These are phyloP conservation scores for Conger conger DNA, from an alignment of 2,113 vertebrate genomes.

Conservation along the genomic window DNA sequence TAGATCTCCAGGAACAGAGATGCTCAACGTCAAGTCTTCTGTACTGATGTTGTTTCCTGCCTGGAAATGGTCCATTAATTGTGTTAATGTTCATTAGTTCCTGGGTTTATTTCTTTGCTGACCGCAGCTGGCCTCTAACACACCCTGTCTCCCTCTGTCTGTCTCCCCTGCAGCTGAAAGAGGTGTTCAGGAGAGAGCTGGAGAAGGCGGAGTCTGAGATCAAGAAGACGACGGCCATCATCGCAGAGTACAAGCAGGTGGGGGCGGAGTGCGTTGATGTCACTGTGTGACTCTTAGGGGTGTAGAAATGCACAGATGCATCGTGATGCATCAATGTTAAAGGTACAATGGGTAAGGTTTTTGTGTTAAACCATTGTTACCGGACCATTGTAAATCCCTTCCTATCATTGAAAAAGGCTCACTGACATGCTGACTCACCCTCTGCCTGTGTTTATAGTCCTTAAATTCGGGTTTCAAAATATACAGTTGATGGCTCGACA, in stretches of 20 bases:
- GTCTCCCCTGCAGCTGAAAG: conserved; percentile 78
- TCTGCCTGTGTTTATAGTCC: too few species aligned
- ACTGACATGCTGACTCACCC: too few species aligned
- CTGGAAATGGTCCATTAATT: not conserved
- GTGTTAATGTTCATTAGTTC: not conserved
- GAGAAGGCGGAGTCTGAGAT: conserved; percentile 96
- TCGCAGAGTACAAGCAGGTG: conserved; percentile 97
- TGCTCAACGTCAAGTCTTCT: not conserved
- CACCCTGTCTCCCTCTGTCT: not conserved
- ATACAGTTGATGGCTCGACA: too few species aligned
- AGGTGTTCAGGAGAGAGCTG: conserved; percentile 93
- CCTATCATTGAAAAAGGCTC: too few species aligned
- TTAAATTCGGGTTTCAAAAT: too few species aligned
- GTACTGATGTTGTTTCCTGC: not conserved
- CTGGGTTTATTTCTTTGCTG: not conserved
- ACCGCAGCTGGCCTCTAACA: not conserved
- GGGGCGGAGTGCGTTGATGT: not conserved
- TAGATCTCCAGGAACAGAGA: too few species aligned
- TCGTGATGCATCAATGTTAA: too few species aligned
- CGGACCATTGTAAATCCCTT: too few species aligned
- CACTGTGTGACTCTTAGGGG: not conserved
- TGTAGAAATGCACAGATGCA: too few species aligned
- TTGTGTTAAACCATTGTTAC: too few species aligned
- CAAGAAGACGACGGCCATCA: conserved; percentile 97
- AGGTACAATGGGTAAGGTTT: too few species aligned